A percentile compares a stretch with the other conserved stretches of the same genome.
phyloP scores from a whole-genome alignment of 2,888 invertebrate species.

The Parapristionchus giblindavisi region DNA sequence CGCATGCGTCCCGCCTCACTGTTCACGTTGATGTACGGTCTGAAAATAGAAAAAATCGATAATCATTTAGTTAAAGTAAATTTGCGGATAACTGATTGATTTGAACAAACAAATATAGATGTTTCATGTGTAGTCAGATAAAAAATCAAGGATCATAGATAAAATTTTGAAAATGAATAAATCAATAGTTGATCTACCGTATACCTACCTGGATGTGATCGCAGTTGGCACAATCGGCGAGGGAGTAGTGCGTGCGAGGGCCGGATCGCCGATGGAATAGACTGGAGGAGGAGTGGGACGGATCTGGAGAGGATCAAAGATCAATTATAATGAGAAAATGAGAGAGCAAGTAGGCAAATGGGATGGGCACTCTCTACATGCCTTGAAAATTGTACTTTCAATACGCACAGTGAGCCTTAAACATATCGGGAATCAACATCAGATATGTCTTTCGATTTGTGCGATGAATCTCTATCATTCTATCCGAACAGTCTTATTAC shows the following conservation, averaged over 20 bases:
- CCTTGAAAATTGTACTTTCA: too few relatives aligned
- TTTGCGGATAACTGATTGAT: too few relatives aligned
- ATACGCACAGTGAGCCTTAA: too few relatives aligned
- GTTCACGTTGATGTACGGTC: slow-evolving; percentile 27
- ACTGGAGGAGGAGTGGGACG: slow-evolving; percentile 22
- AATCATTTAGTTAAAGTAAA: too few relatives aligned
- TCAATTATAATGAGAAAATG: not conserved
- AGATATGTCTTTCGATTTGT: too few relatives aligned
- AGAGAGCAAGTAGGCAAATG: not conserved
- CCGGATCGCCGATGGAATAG: slow-evolving; percentile 16
- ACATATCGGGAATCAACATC: too few relatives aligned
- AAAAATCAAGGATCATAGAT: not conserved
- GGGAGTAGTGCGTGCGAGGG: slow-evolving; percentile 3
- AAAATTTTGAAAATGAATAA: not conserved
- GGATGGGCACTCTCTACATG: too few relatives aligned
- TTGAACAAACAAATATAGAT: not conserved
- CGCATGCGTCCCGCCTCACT: slow-evolving; percentile 8
- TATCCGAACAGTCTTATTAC: too few relatives aligned
- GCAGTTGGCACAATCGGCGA: not conserved
- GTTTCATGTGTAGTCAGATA: too few relatives aligned
- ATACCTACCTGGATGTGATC: slow-evolving; percentile 9
- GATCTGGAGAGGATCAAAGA: too few relatives aligned
- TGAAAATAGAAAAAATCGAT: too few relatives aligned
- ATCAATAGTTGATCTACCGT: not conserved
- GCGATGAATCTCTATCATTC: too few relatives aligned